Conservation (phyloP, 2,888 invertebrate species). For the Acronicta psi region DNA sequence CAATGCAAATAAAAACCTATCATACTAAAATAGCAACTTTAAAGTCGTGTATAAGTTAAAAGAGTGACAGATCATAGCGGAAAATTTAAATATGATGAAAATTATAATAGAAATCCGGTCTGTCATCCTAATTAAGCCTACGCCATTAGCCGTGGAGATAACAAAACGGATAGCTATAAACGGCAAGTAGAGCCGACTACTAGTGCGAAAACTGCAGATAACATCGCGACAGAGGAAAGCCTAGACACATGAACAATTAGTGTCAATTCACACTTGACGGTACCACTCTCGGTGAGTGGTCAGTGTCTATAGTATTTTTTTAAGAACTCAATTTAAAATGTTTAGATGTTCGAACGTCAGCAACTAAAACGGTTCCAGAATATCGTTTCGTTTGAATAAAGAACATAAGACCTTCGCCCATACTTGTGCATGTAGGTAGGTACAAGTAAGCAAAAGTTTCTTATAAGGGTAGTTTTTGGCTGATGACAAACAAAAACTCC, state of each 20-base stretch:
- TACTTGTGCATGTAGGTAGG: too few species aligned
- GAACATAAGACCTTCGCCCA: background rate
- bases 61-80: conserved; percentile 18
- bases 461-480: too few species aligned
- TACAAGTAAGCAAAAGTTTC: too few species aligned
- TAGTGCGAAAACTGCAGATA: conserved; percentile 60
- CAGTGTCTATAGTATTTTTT: conserved; percentile 35
- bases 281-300: conserved; percentile 32
- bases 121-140: conserved; percentile 50
- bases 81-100: conserved; percentile 31
- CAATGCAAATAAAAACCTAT: background rate
- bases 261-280: conserved; percentile 54
- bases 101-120: conserved; percentile 39
- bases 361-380: background rate
- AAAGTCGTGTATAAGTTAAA: conserved; percentile 12
- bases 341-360: conserved; percentile 21
- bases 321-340: conserved; percentile 44
- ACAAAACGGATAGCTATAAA: conserved; percentile 61
- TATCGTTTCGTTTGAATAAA: background rate
- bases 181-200: conserved; percentile 58
- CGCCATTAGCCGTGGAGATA: conserved; percentile 58
- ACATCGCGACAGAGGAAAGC: conserved; percentile 61
- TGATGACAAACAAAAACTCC: too few species aligned
- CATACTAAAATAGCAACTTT: background rate
- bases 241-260: conserved; percentile 64